Conservation (phyloP, 2,888 invertebrate genomes). For the Tricholauxania praeusta region DNA sequence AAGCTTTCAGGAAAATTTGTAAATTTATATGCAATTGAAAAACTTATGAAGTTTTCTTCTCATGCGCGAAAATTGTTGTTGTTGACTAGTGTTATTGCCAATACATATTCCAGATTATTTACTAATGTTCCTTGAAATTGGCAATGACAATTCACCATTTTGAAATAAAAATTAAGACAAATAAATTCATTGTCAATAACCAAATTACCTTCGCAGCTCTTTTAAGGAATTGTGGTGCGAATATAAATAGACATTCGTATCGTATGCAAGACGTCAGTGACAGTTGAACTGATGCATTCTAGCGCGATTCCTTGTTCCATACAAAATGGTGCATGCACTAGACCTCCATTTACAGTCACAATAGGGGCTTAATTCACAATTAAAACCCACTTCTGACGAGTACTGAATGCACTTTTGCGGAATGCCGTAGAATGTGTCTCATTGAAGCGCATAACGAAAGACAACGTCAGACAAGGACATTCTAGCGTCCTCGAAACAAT, state of each 20-base stretch:
- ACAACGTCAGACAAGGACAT: constrained; percentile 54
- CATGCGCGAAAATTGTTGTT: background rate
- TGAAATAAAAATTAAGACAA: background rate
- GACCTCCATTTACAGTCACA: constrained; percentile 52
- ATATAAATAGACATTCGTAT: too few relatives aligned
- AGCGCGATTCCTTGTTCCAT: constrained; percentile 8
- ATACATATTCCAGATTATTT: background rate
- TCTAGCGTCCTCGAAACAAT: constrained; percentile 41
- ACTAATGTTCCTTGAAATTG: constrained; percentile 48
- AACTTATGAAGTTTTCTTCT: too few relatives aligned
- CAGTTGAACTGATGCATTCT: too few relatives aligned
- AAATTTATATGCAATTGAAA: too few relatives aligned
- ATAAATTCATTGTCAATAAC: constrained; percentile 47
- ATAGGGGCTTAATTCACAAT: constrained; percentile 67
- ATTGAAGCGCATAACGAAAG: constrained; percentile 37
- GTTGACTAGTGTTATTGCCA: background rate
- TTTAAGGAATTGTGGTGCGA: background rate
- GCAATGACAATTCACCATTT: constrained; percentile 57
- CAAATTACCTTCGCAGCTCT: constrained; percentile 46
- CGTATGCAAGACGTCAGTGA: too few relatives aligned
- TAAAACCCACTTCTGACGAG: constrained; percentile 62
- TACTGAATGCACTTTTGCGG: constrained; percentile 52
- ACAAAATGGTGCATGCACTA: constrained; percentile 38
- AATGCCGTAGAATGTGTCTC: constrained; percentile 39
- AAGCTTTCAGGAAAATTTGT: too few relatives aligned